Conservation (phyloP, 2,797 vertebrate species). For the Enteromius unitaeniatus region DNA sequence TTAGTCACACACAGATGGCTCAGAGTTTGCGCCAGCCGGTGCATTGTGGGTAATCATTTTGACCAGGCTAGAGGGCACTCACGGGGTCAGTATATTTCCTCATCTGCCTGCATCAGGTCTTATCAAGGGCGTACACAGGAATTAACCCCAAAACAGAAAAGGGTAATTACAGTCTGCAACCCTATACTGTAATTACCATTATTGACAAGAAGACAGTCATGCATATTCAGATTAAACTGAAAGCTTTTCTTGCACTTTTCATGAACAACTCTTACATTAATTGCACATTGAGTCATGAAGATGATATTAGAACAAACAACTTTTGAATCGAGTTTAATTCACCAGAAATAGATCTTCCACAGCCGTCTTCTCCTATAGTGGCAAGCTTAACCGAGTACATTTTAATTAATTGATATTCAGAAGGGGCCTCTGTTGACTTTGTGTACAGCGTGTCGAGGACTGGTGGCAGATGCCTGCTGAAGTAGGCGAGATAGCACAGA, state of each 20-base stretch:
- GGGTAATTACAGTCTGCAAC: conserved; percentile 51
- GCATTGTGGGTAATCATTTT: conserved; percentile 66
- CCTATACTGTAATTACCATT: conserved; percentile 34
- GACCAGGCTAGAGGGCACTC: conserved; percentile 66
- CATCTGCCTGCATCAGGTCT: conserved; percentile 74
- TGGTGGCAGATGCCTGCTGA: conserved; percentile 58
- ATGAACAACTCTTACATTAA: conserved; percentile 33
- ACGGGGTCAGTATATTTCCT: conserved; percentile 57
- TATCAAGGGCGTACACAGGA: conserved; percentile 80
- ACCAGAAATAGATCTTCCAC: conserved; percentile 40
- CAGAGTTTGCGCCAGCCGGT: conserved; percentile 68
- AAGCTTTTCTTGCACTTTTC: conserved; percentile 1
- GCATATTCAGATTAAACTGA: background rate
- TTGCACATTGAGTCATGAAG: conserved; percentile 38
- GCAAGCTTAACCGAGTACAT: conserved; percentile 42
- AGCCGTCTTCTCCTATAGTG: conserved; percentile 34
- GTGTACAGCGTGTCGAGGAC: conserved; percentile 53
- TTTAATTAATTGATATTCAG: conserved; percentile 59
- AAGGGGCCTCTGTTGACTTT: conserved; percentile 53
- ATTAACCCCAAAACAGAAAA: conserved; percentile 70
- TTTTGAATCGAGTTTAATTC: conserved; percentile 40
- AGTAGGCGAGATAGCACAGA: conserved; percentile 59
- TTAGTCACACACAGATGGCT: conserved; percentile 69
- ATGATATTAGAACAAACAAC: conserved; percentile 35
- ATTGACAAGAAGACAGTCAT: conserved; percentile 20